Base-by-base conservation (phyloP, 2,888 invertebrate species). In the Blera fallax region DNA sequence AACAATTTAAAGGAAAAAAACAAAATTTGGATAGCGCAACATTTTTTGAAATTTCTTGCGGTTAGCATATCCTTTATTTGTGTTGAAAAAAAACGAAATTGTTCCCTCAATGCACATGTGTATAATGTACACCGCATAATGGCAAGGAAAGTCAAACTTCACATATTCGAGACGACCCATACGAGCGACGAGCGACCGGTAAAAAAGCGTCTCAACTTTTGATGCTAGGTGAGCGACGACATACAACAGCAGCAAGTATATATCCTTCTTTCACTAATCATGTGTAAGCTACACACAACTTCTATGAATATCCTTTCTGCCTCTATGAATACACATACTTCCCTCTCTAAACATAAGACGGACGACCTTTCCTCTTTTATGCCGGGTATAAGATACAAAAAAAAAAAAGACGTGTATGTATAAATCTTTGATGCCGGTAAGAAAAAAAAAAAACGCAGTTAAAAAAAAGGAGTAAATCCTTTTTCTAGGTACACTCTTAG, bases 371-470 rank as follows among this genome's bases (percentile, higher is more conserved):
- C 70, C 52, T 65, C 45, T 65, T 78, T 73, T 27, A 56, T 74
- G 32, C 77, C 60, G 65, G 43, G 52, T 56, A 69, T 10, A 70
- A 52, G 32, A 45, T n/a, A 58, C 16, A 45, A 76, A 7, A 76
- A 69, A 40, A 32, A 10, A 62, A 50, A 67, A 50, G 32, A 72
- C n/a, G 29, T 32, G 34, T 52, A 67, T 73, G 21, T 29, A 78
- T 83, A 48, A 83, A 83, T 83, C 78, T 83, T 84, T 84, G 69
- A 80, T 80, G 80, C 74, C 74, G 84, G 80, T 21, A 60, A 64
- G 54, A 56, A 27, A 45, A n/a, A 62, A 56, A 27, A 45, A n/a
- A 52, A 48, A 50, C 54, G 43, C n/a, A 48, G 67, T 45, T 24
- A 56, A 72, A 65, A 58, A 64, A 52, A 77, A 52, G 64, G 50